These are phyloP conservation scores for Scomber scombrus DNA, from an alignment of 2,113 vertebrate genomes.

Conservation along the genomic window DNA sequence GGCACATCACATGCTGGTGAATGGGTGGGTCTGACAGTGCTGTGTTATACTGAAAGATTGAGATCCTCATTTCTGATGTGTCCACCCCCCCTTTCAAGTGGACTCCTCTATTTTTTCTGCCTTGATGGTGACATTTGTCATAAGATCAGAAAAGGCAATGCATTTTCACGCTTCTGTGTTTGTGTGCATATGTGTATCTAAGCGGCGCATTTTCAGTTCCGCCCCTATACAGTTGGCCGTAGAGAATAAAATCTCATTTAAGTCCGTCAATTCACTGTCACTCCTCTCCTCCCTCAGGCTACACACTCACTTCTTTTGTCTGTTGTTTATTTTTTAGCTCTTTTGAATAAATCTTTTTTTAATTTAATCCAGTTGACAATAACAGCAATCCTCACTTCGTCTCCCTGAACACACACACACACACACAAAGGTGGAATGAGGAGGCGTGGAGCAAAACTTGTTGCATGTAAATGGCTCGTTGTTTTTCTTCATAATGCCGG, in stretches of 20 bases:
- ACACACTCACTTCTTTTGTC: constrained; percentile 54
- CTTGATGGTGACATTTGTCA: constrained; percentile 37
- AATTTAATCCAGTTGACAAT: constrained; percentile 64
- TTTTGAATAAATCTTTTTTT: constrained; percentile 65
- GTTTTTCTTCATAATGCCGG: constrained; percentile 40
- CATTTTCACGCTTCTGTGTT: constrained; percentile 33
- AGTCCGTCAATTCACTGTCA: constrained; percentile 60
- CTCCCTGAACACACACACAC: constrained; percentile 4
- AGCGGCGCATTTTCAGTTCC: constrained; percentile 8
- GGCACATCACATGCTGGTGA: constrained; percentile 1
- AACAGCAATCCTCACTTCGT: constrained; percentile 41
- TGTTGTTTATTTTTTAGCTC: constrained; percentile 47
- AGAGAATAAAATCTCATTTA: constrained; percentile 61
- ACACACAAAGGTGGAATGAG: constrained; percentile 55
- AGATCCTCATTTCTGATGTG: constrained; percentile 12
- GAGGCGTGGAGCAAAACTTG: constrained; percentile 64
- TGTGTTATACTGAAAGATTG: constrained; percentile 16
- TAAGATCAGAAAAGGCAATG: constrained; percentile 31
- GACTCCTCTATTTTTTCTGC: background rate
- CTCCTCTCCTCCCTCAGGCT: constrained; percentile 55
- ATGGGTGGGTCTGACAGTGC: constrained; percentile 17
- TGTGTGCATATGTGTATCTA: background rate
- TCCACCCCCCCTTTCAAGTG: background rate
- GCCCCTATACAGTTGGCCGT: constrained; percentile 7
- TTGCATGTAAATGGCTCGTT: constrained; percentile 71